Conservation (phyloP, 2,888 invertebrate species). For the Zygogramma bicolorata region DNA sequence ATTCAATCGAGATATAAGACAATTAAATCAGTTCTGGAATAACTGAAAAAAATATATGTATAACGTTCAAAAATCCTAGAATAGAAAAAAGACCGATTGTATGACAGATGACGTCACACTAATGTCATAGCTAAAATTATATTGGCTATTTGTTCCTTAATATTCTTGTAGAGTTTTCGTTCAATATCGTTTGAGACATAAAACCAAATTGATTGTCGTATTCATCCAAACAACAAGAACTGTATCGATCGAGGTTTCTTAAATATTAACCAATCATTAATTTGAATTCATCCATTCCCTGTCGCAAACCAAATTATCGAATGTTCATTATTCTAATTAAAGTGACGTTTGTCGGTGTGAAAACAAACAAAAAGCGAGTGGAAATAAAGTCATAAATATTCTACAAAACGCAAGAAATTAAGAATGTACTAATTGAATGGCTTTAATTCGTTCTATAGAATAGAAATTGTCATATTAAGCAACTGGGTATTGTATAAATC, state of each 20-base stretch:
- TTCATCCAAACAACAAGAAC: not conserved
- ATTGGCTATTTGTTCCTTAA: no score
- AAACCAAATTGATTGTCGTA: not conserved
- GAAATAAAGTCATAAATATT: conserved; percentile 61
- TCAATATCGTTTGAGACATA: no score
- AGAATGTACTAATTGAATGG: conserved; percentile 63
- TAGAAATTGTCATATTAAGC: conserved; percentile 63
- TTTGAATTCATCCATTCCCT: not conserved
- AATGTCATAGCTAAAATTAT: no score
- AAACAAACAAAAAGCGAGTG: conserved; percentile 40
- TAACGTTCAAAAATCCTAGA: no score
- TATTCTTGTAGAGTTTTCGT: no score
- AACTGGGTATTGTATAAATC: conserved; percentile 55
- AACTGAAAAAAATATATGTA: no score
- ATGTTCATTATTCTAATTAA: conserved; percentile 37
- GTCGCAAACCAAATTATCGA: conserved; percentile 6
- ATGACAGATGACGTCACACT: no score
- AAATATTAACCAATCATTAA: not conserved
- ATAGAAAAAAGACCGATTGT: no score
- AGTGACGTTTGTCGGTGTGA: conserved; percentile 18
- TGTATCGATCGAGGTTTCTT: not conserved
- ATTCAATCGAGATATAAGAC: no score
- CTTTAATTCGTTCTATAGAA: conserved; percentile 61
- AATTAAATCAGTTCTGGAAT: no score
- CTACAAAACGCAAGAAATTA: conserved; percentile 58